Conservation (phyloP, 2,113 vertebrate genomes). For the Ciconia boyciana region DNA sequence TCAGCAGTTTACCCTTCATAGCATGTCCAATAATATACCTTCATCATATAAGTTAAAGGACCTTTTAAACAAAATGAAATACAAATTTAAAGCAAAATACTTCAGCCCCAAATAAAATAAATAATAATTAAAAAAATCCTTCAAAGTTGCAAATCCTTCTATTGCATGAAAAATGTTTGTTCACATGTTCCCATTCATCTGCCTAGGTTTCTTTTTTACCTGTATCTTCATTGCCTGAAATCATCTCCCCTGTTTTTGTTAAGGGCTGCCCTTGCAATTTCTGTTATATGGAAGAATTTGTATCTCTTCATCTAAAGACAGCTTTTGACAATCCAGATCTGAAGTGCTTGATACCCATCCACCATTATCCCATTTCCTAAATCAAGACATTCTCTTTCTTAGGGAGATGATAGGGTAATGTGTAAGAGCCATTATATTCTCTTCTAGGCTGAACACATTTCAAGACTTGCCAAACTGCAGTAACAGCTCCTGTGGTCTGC, state of each 20-base stretch:
- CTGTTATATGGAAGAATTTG: background rate
- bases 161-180: background rate
- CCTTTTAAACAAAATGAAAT: background rate
- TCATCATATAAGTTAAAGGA: background rate
- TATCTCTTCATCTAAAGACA: background rate
- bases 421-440: background rate
- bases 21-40: background rate
- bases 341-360: background rate
- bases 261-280: background rate
- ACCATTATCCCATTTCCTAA: background rate
- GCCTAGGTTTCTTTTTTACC: background rate
- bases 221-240: background rate
- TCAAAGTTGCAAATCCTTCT: background rate
- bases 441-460: background rate
- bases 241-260: background rate
- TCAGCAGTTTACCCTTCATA: background rate
- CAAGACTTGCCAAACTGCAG: background rate
- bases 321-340: background rate
- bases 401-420: background rate
- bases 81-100: background rate
- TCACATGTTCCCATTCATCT: background rate
- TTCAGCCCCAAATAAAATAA: background rate
- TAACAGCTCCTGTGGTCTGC: background rate
- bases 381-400: background rate
- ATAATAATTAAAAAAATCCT: background rate